Evolutionary conservation across 2,113 vertebrate species (phyloP).

Genomic region (Mesocricetus auratus): DNA sequence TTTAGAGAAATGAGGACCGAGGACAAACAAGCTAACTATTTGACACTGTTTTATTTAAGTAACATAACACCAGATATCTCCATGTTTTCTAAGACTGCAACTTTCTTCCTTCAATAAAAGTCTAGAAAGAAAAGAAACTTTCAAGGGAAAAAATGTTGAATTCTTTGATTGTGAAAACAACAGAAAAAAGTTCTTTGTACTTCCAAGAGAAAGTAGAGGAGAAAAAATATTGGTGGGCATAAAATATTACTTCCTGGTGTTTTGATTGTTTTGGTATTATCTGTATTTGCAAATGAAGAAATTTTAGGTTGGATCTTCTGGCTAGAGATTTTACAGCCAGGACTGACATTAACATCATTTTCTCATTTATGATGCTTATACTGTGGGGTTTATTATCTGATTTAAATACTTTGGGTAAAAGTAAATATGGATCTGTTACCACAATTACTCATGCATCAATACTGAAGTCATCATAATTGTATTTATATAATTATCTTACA

Average conservation of each 20-base stretch:
- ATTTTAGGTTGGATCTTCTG: neutral
- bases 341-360: neutral
- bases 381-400: neutral
- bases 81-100: neutral
- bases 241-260: neutral
- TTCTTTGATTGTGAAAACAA: neutral
- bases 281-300: neutral
- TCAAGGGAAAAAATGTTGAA: neutral
- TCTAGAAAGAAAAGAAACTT: neutral
- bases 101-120: neutral
- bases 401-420: neutral
- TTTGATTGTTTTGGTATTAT: neutral
- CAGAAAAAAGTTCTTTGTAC: neutral
- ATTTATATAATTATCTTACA: neutral
- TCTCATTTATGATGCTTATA: neutral
- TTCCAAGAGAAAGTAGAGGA: neutral
- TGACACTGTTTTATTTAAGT: neutral
- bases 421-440: neutral
- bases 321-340: neutral
- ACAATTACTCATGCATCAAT: neutral
- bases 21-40: neutral
- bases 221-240: neutral
- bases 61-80: neutral
- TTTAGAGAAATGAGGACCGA: neutral
- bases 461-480: neutral